Percentiles rank a stretch among this genome's conserved stretches.
These are phyloP conservation scores for Papilio protenor DNA, from an alignment of 2,888 invertebrate genomes.

Conservation along the genomic window DNA sequence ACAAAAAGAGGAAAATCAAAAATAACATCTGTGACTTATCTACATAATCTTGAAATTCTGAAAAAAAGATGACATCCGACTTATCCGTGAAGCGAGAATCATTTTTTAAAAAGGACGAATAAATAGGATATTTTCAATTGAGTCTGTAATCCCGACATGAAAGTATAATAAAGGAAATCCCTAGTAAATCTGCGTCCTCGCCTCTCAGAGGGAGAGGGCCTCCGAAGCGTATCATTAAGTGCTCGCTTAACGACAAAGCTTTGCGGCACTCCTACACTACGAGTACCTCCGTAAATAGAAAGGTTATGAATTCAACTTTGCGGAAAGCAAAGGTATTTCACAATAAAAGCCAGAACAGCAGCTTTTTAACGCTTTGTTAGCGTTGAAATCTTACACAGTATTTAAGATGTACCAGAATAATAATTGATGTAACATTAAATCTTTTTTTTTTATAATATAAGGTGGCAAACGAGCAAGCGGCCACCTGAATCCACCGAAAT, in stretches of 20 bases:
- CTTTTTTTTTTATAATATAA: too few species aligned
- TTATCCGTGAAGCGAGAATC: constrained; percentile 11
- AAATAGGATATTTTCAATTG: constrained; percentile 45
- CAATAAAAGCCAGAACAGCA: constrained; percentile 33
- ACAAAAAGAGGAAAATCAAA: background rate
- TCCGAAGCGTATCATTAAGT: constrained; percentile 72
- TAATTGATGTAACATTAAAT: too few species aligned
- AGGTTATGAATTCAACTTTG: constrained; percentile 54
- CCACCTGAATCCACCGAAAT: too few species aligned
- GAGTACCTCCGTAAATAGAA: constrained; percentile 47
- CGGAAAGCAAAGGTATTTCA: constrained; percentile 40
- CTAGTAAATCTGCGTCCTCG: constrained; percentile 63
- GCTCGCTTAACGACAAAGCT: constrained; percentile 67
- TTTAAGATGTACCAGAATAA: background rate
- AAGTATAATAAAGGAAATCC: constrained; percentile 67
- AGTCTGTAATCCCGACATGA: constrained; percentile 56
- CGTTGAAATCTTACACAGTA: constrained; percentile 3
- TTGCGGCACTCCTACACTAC: constrained; percentile 51
- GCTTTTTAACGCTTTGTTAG: constrained; percentile 26
- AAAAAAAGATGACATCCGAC: constrained; percentile 13
- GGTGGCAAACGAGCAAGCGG: too few species aligned
- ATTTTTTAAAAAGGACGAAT: constrained; percentile 42
- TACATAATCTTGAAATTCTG: background rate
- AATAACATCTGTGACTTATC: background rate
- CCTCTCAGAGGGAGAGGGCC: constrained; percentile 60